phyloP scores from a whole-genome alignment of 2,888 invertebrate genomes.

The Lepidonotus clava region DNA sequence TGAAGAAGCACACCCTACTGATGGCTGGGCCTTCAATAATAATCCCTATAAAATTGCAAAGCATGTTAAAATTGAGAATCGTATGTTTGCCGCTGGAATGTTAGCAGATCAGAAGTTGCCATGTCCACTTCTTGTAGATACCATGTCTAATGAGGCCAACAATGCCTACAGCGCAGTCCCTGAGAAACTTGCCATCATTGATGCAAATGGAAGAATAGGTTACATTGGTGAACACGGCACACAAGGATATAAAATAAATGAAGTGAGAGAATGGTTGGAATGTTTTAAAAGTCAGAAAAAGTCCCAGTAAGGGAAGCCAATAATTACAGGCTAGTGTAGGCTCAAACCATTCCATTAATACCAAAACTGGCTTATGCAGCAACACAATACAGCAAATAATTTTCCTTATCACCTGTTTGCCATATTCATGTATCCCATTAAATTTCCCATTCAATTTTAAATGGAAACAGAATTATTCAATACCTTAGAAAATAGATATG shows the following conservation, averaged over 20 bases:
- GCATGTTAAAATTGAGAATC: slow-evolving; percentile 67
- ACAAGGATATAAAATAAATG: slow-evolving; percentile 67
- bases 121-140: slow-evolving; percentile 70
- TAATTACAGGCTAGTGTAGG: neutral
- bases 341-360: no score
- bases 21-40: slow-evolving; percentile 74
- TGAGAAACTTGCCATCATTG: slow-evolving; percentile 73
- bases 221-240: slow-evolving; percentile 72
- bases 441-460: no score
- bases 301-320: neutral
- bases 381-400: no score
- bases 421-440: no score
- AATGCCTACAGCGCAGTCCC: slow-evolving; percentile 69
- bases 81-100: slow-evolving; percentile 68
- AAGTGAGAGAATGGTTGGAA: slow-evolving; percentile 70
- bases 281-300: slow-evolving; percentile 15
- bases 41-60: slow-evolving; percentile 63
- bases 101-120: slow-evolving; percentile 60
- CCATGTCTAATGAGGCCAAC: slow-evolving; percentile 70
- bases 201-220: slow-evolving; percentile 66
- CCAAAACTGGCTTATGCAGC: no score
- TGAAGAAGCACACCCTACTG: slow-evolving; percentile 74
- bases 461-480: no score
- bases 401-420: no score
- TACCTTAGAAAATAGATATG: no score